Evolutionary conservation across 2,797 vertebrate genomes (phyloP).

Genomic region (Zalophus californianus): DNA sequence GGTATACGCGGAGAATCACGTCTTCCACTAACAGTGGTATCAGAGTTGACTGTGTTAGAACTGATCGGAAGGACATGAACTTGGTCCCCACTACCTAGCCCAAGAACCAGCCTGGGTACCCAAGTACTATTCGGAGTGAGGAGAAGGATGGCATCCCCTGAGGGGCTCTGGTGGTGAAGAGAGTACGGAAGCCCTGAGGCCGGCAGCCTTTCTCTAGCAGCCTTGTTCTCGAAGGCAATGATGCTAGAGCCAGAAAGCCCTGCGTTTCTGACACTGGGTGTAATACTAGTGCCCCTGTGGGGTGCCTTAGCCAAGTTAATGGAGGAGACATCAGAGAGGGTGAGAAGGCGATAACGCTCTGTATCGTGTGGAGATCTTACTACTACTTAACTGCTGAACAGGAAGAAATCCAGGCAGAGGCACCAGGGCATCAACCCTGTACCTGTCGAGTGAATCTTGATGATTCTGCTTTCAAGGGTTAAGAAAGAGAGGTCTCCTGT

Average conservation of each 20-base stretch:
- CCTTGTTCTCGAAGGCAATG: slow-evolving; percentile 36
- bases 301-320: slow-evolving; percentile 25
- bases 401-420: slow-evolving; percentile 33
- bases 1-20: background rate
- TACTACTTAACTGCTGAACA: background rate
- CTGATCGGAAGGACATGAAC: slow-evolving; percentile 23
- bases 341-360: slow-evolving; percentile 7
- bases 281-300: slow-evolving; percentile 50
- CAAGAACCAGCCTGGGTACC: slow-evolving; percentile 78
- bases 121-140: background rate
- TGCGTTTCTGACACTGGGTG: slow-evolving; percentile 5
- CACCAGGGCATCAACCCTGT: background rate
- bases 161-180: background rate
- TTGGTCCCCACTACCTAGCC: slow-evolving; percentile 16
- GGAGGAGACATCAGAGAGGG: background rate
- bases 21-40: slow-evolving; percentile 53
- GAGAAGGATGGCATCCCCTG: background rate
- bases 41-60: slow-evolving; percentile 16
- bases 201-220: slow-evolving; percentile 26
- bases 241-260: slow-evolving; percentile 40
- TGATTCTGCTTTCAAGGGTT: slow-evolving; percentile 54
- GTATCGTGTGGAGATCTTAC: slow-evolving; percentile 17
- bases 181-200: slow-evolving; percentile 42
- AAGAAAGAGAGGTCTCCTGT: slow-evolving; percentile 18
- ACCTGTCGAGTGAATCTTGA: slow-evolving; percentile 7